phyloP scores from a whole-genome alignment of 1,140 invertebrate species.

The Macrostomum lignano region DNA sequence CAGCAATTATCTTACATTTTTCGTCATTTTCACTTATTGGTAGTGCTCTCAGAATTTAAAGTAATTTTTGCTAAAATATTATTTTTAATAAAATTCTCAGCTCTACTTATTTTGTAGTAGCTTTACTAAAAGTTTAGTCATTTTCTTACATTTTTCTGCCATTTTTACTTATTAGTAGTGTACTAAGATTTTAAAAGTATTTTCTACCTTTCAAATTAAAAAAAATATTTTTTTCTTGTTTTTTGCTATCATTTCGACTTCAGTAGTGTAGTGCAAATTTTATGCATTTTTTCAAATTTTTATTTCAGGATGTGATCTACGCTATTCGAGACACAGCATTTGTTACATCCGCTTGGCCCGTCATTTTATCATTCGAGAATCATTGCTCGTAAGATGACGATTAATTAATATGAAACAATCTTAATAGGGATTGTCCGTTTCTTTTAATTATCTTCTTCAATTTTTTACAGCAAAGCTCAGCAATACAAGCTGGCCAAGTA shows the following conservation, averaged over 20 bases:
- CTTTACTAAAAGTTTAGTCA: not conserved
- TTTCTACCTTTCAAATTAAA: not conserved
- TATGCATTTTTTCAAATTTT: slow-evolving; percentile 3
- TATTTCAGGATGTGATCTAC: slow-evolving; percentile 53
- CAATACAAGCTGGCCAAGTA: slow-evolving; percentile 90
- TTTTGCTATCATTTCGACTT: slow-evolving; percentile 7
- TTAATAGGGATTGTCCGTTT: too few species aligned
- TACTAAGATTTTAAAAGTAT: slow-evolving; percentile 7
- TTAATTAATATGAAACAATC: not conserved
- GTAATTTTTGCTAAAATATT: slow-evolving; percentile 18
- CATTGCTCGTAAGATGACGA: slow-evolving; percentile 41
- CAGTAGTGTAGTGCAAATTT: too few species aligned
- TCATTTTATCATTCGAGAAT: slow-evolving; percentile 85
- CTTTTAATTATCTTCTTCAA: slow-evolving; percentile 1
- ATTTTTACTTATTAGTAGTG: slow-evolving; percentile 3
- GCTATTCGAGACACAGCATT: slow-evolving; percentile 87
- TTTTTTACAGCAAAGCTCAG: slow-evolving; percentile 43
- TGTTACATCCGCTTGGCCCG: slow-evolving; percentile 81
- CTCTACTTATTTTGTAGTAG: slow-evolving; percentile 6
- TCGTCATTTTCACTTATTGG: not conserved
- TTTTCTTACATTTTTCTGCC: too few species aligned
- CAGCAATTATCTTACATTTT: too few species aligned
- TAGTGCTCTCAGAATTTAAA: not conserved
- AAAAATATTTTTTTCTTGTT: not conserved
- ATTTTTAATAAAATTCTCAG: not conserved